A percentile compares a stretch with the other conserved stretches of the same genome.
phyloP scores from a whole-genome alignment of 2,797 vertebrate genomes.

The Aselliscus stoliczkanus region DNA sequence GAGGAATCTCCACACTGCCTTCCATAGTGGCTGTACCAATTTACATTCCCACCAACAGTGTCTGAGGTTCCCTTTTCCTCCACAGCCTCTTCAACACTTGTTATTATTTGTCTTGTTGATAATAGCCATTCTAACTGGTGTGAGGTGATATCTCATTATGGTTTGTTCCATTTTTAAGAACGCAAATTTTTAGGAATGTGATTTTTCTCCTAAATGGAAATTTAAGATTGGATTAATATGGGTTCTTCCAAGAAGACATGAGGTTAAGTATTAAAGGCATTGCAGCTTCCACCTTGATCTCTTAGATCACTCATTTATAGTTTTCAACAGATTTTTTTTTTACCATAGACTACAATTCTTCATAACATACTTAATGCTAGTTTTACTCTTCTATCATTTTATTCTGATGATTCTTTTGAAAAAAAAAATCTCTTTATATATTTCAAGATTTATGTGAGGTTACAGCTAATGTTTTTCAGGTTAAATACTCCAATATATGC shows the following conservation, averaged over 20 bases:
- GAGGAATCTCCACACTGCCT: too few relatives aligned
- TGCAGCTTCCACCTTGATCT: not conserved
- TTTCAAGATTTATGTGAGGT: not conserved
- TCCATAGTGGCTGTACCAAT: too few relatives aligned
- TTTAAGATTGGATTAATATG: not conserved
- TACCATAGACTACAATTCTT: not conserved
- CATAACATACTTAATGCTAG: not conserved
- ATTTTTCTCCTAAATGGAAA: constrained; percentile 2
- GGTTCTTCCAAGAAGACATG: not conserved
- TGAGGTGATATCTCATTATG: too few relatives aligned
- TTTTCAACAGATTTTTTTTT: not conserved
- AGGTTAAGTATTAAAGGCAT: not conserved
- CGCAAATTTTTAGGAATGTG: not conserved
- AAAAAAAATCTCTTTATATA: not conserved
- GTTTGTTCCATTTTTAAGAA: not conserved
- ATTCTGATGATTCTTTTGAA: not conserved
- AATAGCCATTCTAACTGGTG: too few relatives aligned
- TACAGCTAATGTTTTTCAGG: not conserved
- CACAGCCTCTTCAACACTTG: too few relatives aligned
- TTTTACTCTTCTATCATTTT: not conserved
- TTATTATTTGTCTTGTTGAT: too few relatives aligned
- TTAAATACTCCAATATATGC: not conserved
- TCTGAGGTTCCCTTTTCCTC: too few relatives aligned
- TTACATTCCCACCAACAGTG: too few relatives aligned
- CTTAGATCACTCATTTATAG: not conserved